These are phyloP conservation scores for Brienomyrus brachyistius DNA, from an alignment of 2,113 vertebrate species.

Conservation along the genomic window DNA sequence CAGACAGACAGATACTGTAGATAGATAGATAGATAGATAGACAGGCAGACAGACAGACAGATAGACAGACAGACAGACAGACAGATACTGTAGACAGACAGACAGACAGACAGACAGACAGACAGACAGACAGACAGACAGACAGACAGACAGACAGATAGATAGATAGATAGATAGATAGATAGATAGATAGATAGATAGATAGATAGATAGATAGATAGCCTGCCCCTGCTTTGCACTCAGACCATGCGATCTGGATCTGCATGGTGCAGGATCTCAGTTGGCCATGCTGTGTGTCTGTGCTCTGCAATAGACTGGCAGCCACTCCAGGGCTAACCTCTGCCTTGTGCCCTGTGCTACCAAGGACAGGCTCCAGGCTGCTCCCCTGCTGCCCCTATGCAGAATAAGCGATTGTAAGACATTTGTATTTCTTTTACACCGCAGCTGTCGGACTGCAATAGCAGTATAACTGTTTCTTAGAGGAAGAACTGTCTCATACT, in stretches of 20 bases:
- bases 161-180: not conserved
- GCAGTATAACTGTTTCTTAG: not conserved
- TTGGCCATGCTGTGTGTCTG: not conserved
- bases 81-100: too few species aligned
- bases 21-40: not conserved
- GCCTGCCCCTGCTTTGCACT: not conserved
- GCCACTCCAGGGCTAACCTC: not conserved
- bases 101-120: too few species aligned
- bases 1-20: not conserved
- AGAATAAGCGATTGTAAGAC: not conserved
- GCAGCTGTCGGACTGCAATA: not conserved
- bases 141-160: not conserved
- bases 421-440: not conserved
- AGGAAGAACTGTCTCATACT: not conserved
- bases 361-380: not conserved
- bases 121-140: too few species aligned
- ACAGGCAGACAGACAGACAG: too few species aligned
- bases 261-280: not conserved
- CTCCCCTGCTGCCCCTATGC: not conserved
- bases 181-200: too few species aligned
- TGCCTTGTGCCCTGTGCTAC: not conserved
- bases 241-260: not conserved
- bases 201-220: too few species aligned
- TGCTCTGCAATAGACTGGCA: not conserved
- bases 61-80: too few species aligned